Base-by-base conservation (phyloP, 1,140 invertebrate genomes). In the Macrocentrus cingulum region DNA sequence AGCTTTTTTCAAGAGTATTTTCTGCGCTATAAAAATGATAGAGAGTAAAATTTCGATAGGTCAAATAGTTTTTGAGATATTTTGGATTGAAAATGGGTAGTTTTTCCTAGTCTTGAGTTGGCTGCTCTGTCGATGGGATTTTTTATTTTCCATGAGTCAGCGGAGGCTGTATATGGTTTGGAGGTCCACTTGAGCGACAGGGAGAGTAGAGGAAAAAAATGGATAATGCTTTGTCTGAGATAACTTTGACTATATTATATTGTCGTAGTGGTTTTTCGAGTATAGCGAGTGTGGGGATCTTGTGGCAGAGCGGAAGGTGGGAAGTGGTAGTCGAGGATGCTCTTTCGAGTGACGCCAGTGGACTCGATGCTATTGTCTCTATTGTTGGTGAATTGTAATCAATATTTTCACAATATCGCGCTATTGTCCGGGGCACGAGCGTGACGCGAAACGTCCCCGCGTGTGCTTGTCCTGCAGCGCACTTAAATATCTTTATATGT, bases 361-460 rank as follows among this genome's bases (percentile, higher is more conserved):
- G 68, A 63, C 60, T 64, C 56, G 54, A 64, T 51, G 39, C 34
- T 71, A 77, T 79, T 77, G 76, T 80, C 56, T 55, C 71, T 67
- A 78, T 77, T 80, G 75, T 77, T 74, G 69, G 67, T 61, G 72
- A 77, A 76, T 77, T 68, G 65, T 70, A 79, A 80, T 80, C 75
- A 79, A 80, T 80, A 80, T 80, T 79, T 79, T 79, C 75, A 80
- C 75, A 80, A 80, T 80, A 80, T 51, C 32, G n/a, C 66, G 68
- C 64, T 63, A 78, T 80, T 80, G 76, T 80, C 67, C 61, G 62
- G 59, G 70, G 71, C 74, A 77, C 73, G 74, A 72, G 68, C 72
- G 64, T 67, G 64, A 48, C 61, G 22, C 32, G 2, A 6, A 51
- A 20, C 34, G 37, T 51, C 49, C n/a, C n/a, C n/a, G 18, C 25